Base-by-base conservation (phyloP, 2,888 invertebrate genomes). In the Choreutis nemorana region DNA sequence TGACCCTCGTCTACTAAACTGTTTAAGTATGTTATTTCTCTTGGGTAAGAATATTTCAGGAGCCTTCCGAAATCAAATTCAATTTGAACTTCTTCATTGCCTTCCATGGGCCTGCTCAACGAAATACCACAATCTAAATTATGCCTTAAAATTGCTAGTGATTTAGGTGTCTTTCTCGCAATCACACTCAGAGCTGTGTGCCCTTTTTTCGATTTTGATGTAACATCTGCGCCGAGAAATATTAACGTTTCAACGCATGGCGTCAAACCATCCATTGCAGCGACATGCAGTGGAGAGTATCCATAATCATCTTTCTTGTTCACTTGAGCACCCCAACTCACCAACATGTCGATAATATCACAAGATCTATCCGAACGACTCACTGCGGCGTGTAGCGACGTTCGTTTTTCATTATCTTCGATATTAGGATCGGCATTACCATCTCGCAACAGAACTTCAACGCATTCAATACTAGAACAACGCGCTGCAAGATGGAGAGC, bases 1-100 rank as follows among this genome's bases (percentile, higher is more conserved):
- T 93, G 93, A 0, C 93, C 92, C 65, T 92, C 92, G 51, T 91
- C 91, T 13, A 94, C 87, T 46, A 93, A 87, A 14, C 90, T 91
- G 46, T 92, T 91, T 32, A 94, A 71, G 60, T 93, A 91, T 37
- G 90, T 89, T 11, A 92, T 91, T 70, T 94, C 93, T 14, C 90
- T 83, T 1, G 90, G 89, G 58, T 90, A 89, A 37, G 90, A 89
- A 60, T 91, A 90, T 53, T 91, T 91, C 23, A 92, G 55, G 27
- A 93, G 72, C 45, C 89, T 87, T 30, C 91, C 85, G 50, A 92
- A 92, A 58, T 92, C 91, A 33, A 92, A 79, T 45, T 91, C 86
- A 12, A 92, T 68, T 57, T 91, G 90, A 6, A 91, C 89, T 64
- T 92, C 91, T 28, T 90, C 84, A 44, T 89, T 89, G 0, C 86